Evolutionary conservation across 64 coral and sea anemone genomes (phyloP), one percentile per base, ranked within the genome.

Genomic region (Pocillopora damicornis): DNA sequence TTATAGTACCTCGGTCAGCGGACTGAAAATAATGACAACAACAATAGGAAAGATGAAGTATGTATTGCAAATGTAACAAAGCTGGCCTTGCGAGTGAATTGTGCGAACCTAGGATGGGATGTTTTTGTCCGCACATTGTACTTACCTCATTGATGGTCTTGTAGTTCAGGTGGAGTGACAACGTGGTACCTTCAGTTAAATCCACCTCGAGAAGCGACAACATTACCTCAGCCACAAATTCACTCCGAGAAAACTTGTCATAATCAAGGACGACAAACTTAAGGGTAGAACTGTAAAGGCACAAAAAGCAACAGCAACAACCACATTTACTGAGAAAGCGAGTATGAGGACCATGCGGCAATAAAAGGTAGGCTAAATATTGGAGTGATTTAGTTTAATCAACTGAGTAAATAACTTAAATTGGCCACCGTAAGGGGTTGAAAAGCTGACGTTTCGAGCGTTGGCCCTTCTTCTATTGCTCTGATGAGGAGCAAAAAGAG

Each of bases 261-360:
- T 93, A 96, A 56, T 92, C 93, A 17, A 95, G 93, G 69, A 95
- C 93, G 85, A 95, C 89, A 79, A 95, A 95, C 80, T 95, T 95
- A 13, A 95, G 51, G 16, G 89, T 95, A 58, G 89, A 85, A 85
- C 81, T 85, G 12, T 2, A 13, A 56, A 59, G 58, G 0, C 22
- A 14, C 15, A 68, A 73, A 85, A 83, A 30, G 30, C 30, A 30
- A 30, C 30, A 30, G 30, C 79, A 63, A 3, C 25, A 23, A 71
- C 25, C 3, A 25, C n/a, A 11, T 15, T 15, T 13, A 2, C 25
- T 18, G 5, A 67, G 2, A 23, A 25, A 25, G 67, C 22, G 22
- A 26, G 67, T 51, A 51, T 0, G 42, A 51, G 42, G 42, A 51
- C 3, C 42, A 7, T 51, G 7, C 42, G 42, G 42, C 42, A 51